Evolutionary conservation across 2,888 invertebrate species (phyloP).

Genomic region (Teleiodes luculella): DNA sequence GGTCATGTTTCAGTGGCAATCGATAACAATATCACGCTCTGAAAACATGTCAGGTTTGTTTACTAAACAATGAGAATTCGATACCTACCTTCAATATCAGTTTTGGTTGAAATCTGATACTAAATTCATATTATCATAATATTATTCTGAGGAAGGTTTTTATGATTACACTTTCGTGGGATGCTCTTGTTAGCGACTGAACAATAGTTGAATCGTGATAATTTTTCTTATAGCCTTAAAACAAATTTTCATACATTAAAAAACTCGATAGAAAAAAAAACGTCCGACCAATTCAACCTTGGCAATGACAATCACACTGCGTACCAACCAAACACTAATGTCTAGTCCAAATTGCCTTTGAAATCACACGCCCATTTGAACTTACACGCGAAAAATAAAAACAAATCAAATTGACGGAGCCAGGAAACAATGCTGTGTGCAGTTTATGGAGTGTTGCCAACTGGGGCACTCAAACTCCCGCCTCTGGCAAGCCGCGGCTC

Average conservation of each 20-base stretch:
- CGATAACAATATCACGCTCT: constrained; percentile 34
- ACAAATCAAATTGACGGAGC: not conserved
- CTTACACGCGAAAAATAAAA: constrained; percentile 4
- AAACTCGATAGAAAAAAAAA: too few relatives aligned
- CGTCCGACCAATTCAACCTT: too few relatives aligned
- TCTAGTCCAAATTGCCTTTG: not conserved
- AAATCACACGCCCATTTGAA: not conserved
- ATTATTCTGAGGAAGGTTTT: not conserved
- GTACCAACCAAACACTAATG: too few relatives aligned
- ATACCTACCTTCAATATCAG: constrained; percentile 1
- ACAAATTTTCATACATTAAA: too few relatives aligned
- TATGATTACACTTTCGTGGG: not conserved
- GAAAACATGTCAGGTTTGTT: constrained; percentile 31
- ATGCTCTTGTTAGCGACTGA: too few relatives aligned
- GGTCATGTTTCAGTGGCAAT: constrained; percentile 32
- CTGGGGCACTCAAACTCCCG: constrained; percentile 7
- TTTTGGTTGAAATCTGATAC: not conserved
- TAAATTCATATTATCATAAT: constrained; percentile 3
- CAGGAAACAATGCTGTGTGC: constrained; percentile 11
- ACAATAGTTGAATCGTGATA: too few relatives aligned
- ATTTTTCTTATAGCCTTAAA: too few relatives aligned
- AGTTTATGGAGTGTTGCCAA: constrained; percentile 16
- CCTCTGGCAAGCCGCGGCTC: not conserved
- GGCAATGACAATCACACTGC: too few relatives aligned
- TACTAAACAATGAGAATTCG: constrained; percentile 31